phyloP scores from a whole-genome alignment of 2,888 invertebrate genomes.

The Dermolepida albohirtum region DNA sequence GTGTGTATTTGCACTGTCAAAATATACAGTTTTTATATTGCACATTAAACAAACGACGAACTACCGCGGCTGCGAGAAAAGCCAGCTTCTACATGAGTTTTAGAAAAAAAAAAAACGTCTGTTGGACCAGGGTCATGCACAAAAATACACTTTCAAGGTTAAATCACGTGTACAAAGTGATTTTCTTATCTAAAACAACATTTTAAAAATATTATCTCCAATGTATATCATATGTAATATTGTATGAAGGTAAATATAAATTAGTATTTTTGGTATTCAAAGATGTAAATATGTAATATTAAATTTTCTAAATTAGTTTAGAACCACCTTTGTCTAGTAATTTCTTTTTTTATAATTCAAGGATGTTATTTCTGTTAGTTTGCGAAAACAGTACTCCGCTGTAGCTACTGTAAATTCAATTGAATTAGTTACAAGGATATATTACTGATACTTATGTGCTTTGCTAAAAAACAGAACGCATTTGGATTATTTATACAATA shows the following conservation, averaged over 20 bases:
- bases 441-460: too few species aligned
- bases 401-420: too few species aligned
- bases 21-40: constrained; percentile 6
- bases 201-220: constrained; percentile 4
- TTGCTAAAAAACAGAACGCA: too few species aligned
- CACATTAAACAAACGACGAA: background rate
- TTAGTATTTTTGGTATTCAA: background rate
- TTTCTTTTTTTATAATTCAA: too few species aligned
- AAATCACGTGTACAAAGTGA: constrained; percentile 37
- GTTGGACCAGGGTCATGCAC: constrained; percentile 43
- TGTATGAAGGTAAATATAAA: background rate
- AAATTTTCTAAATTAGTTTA: too few species aligned
- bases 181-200: constrained; percentile 36
- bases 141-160: constrained; percentile 45
- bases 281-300: background rate
- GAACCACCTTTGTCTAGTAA: too few species aligned
- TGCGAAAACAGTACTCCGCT: too few species aligned
- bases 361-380: too few species aligned
- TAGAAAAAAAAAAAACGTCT: constrained; percentile 4
- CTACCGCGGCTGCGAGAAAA: background rate
- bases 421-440: too few species aligned
- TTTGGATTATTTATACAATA: too few species aligned
- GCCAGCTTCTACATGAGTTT: background rate
- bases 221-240: background rate
- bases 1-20: constrained; percentile 36